phyloP scores from a whole-genome alignment of 2,888 invertebrate genomes.

The Euphydryas editha region DNA sequence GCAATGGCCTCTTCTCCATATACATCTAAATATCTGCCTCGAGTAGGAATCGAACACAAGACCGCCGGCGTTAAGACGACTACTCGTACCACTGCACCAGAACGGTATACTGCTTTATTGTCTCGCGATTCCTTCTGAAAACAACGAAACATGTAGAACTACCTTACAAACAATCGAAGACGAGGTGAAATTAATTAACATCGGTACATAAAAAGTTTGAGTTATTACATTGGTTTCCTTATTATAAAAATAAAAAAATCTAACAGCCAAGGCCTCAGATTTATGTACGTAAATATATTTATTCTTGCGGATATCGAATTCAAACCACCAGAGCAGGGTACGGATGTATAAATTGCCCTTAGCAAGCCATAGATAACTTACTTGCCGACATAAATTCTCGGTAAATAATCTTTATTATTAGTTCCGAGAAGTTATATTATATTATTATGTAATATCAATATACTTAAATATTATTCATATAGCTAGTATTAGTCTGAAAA shows the following conservation, averaged over 20 bases:
- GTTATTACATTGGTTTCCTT: no score
- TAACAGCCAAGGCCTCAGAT: slow-evolving; percentile 23
- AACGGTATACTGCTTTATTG: no score
- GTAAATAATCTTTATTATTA: slow-evolving; percentile 50
- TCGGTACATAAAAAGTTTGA: neutral
- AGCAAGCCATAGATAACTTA: slow-evolving; percentile 49
- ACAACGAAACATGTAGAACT: no score
- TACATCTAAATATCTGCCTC: no score
- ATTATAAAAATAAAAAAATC: neutral
- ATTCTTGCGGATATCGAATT: slow-evolving; percentile 41
- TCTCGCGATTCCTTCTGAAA: no score
- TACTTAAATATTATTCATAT: neutral
- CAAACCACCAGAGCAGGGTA: slow-evolving; percentile 43
- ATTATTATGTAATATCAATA: slow-evolving; percentile 10
- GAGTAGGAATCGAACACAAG: no score
- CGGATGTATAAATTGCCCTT: slow-evolving; percentile 48
- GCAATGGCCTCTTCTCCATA: no score
- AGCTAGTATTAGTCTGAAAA: no score
- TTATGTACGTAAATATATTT: slow-evolving; percentile 37
- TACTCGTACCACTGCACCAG: no score
- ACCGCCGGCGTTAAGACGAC: no score
- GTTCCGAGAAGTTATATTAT: neutral
- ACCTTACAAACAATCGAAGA: no score
- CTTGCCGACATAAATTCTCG: slow-evolving; percentile 48
- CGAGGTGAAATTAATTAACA: no score